Conservation (phyloP, 1,140 invertebrate species). For the Drosophila pseudoobscura region DNA sequence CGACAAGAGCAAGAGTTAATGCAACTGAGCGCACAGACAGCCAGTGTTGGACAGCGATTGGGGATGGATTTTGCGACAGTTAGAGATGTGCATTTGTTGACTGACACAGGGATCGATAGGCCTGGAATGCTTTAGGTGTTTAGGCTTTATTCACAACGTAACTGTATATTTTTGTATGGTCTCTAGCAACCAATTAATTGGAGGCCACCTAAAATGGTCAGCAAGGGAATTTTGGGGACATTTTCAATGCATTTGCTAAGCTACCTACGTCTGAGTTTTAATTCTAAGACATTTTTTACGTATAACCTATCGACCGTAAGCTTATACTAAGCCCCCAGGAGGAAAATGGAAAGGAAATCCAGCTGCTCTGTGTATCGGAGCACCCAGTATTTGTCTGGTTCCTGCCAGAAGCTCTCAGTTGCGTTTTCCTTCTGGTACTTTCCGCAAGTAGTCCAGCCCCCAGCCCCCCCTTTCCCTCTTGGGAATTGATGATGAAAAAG, state of each 20-base stretch:
- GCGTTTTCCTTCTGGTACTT: neutral
- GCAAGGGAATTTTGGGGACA: too few relatives aligned
- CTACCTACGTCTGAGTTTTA: too few relatives aligned
- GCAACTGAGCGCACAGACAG: constrained; percentile 2
- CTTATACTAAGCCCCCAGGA: constrained; percentile 8
- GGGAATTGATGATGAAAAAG: constrained; percentile 16
- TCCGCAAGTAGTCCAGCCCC: neutral
- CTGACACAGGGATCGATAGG: constrained; percentile 13
- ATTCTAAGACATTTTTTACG: constrained; percentile 48
- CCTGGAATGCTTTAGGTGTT: neutral
- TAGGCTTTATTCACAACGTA: too few relatives aligned
- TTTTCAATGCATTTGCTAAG: too few relatives aligned
- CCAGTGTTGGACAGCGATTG: too few relatives aligned
- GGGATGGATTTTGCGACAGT: neutral
- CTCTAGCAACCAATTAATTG: too few relatives aligned
- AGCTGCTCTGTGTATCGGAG: neutral
- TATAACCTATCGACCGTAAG: neutral
- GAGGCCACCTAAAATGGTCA: too few relatives aligned
- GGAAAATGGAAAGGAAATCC: constrained; percentile 21
- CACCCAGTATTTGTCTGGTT: neutral
- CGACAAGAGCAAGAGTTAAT: constrained; percentile 41
- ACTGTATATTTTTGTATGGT: neutral
- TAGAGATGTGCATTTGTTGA: constrained; percentile 15
- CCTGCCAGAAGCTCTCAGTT: too few relatives aligned
- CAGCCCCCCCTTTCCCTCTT: neutral